phyloP scores from a whole-genome alignment of 1,140 invertebrate species.

The Neuroterus valhalla region DNA sequence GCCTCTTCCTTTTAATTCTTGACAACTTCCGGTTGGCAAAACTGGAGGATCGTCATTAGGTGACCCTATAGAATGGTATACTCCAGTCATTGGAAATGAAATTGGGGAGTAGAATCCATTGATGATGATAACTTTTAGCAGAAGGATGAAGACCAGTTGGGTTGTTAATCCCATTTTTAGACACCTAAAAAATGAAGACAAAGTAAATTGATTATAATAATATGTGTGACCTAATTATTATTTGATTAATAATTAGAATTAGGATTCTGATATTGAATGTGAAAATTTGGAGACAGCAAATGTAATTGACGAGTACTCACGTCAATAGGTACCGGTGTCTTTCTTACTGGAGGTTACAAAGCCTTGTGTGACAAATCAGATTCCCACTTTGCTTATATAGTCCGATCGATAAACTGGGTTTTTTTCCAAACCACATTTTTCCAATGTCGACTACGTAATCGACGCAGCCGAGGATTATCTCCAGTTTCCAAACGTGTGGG shows the following conservation, averaged over 20 bases:
- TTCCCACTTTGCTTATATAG: constrained; percentile 27
- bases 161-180: constrained; percentile 3
- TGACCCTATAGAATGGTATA: constrained; percentile 44
- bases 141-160: not conserved
- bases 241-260: not conserved
- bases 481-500: not conserved
- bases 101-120: not conserved
- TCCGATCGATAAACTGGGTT: constrained; percentile 18
- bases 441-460: constrained; percentile 20
- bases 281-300: not conserved
- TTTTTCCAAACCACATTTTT: constrained; percentile 3
- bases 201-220: not conserved
- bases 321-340: not conserved
- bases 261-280: not conserved
- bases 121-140: not conserved
- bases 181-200: not conserved
- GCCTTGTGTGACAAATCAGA: constrained; percentile 7
- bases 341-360: not conserved
- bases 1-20: constrained; percentile 50
- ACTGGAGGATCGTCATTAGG: constrained; percentile 30
- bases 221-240: too few species aligned
- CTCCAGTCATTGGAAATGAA: constrained; percentile 6
- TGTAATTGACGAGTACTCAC: not conserved
- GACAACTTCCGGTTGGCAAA: constrained; percentile 60
- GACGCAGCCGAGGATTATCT: not conserved